A percentile compares a stretch with the other conserved stretches of the same genome.
phyloP scores from a whole-genome alignment of 2,888 invertebrate genomes.

The Drosophila ochracea region DNA sequence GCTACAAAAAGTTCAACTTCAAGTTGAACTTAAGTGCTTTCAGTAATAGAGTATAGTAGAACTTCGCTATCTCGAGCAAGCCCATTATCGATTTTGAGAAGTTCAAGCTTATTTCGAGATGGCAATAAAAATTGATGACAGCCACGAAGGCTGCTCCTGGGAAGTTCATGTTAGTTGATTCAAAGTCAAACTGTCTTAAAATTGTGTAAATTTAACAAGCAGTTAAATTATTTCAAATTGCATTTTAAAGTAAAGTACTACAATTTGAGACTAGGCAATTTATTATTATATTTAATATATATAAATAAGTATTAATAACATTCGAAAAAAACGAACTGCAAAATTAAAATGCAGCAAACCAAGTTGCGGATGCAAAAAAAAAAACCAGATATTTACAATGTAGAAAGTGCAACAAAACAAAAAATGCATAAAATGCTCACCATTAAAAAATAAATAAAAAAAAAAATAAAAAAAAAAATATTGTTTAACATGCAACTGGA shows the following conservation, averaged over 20 bases:
- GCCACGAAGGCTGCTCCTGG: neutral
- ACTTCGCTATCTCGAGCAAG: neutral
- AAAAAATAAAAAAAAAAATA: neutral
- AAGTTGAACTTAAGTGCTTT: neutral
- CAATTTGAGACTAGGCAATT: neutral
- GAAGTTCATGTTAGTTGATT: neutral
- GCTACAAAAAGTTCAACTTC: neutral
- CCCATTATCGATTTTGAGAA: neutral
- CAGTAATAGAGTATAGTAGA: neutral
- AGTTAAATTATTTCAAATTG: neutral
- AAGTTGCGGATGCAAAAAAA: neutral
- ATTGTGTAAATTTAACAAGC: neutral
- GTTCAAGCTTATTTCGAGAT: neutral
- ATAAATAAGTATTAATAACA: neutral
- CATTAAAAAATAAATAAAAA: neutral
- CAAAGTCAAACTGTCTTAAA: neutral
- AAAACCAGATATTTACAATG: neutral
- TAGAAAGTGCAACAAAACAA: neutral
- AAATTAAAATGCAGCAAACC: neutral
- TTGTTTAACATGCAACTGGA: constrained; percentile 25
- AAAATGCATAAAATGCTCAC: neutral
- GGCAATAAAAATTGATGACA: neutral
- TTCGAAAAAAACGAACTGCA: neutral
- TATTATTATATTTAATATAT: neutral
- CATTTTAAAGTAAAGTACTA: neutral